These are phyloP conservation scores for Acrocephalus arundinaceus DNA, from an alignment of 2,113 vertebrate genomes.

Conservation along the genomic window DNA sequence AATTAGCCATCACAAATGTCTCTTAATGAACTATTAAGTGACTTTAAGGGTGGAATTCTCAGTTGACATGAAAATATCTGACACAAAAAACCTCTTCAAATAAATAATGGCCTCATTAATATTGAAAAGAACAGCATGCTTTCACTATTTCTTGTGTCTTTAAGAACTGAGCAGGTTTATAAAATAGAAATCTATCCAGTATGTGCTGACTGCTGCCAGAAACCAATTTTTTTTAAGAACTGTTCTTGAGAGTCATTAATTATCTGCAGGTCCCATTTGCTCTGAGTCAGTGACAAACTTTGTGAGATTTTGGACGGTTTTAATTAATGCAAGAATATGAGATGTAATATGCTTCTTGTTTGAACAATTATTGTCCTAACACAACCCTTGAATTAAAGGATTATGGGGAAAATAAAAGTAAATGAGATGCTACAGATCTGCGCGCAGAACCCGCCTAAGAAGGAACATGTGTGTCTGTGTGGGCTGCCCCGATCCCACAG, in stretches of 20 bases:
- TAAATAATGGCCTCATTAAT: conserved; percentile 43
- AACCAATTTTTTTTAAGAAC: conserved; percentile 41
- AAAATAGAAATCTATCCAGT: conserved; percentile 25
- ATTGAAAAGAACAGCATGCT: conserved; percentile 36
- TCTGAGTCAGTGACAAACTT: conserved; percentile 61
- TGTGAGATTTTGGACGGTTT: conserved; percentile 40
- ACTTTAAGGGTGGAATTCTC: conserved; percentile 30
- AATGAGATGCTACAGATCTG: not conserved
- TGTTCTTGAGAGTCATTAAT: conserved; percentile 65
- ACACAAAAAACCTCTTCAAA: not conserved
- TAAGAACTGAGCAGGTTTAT: conserved; percentile 31
- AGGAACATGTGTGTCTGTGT: not conserved
- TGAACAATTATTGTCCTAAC: conserved; percentile 39
- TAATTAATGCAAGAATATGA: conserved; percentile 58
- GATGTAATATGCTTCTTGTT: conserved; percentile 25
- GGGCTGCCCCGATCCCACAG: not conserved
- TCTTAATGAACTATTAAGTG: conserved; percentile 46
- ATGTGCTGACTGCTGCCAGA: conserved; percentile 44
- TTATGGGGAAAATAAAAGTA: not conserved
- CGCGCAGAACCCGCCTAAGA: not conserved
- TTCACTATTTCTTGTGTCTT: conserved; percentile 27
- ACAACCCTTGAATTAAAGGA: conserved; percentile 43
- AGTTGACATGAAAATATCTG: not conserved
- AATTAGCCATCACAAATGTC: conserved; percentile 28
- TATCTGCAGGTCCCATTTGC: conserved; percentile 51